Conservation (phyloP, 2,113 vertebrate species). For the Labeo catla region DNA sequence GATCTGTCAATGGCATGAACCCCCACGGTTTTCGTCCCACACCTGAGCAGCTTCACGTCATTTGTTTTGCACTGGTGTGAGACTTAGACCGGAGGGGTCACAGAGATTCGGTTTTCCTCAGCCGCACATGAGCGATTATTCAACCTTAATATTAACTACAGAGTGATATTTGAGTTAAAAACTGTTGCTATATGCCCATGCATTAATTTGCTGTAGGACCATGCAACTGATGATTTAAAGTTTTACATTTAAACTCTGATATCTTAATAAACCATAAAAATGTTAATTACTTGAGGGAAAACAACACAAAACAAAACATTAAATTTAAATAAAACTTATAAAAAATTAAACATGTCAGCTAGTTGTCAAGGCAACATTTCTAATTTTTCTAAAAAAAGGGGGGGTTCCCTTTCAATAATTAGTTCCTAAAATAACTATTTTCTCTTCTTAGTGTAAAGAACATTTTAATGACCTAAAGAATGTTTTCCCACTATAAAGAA, state of each 20-base stretch:
- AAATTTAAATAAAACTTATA: too few species aligned
- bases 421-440: too few species aligned
- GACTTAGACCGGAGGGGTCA: conserved; percentile 81
- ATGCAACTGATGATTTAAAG: background rate
- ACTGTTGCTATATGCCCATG: background rate
- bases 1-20: conserved; percentile 41
- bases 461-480: background rate
- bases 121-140: background rate
- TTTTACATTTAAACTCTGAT: too few species aligned
- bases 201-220: background rate
- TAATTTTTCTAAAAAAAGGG: too few species aligned
- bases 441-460: background rate
- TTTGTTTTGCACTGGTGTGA: conserved; percentile 87
- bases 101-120: conserved; percentile 24
- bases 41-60: conserved; percentile 81
- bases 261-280: too few species aligned
- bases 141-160: background rate
- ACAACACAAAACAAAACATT: too few species aligned
- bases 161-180: background rate
- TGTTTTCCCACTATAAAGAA: background rate
- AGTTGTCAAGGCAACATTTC: too few species aligned
- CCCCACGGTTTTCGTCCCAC: conserved; percentile 80
- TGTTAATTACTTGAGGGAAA: too few species aligned
- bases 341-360: too few species aligned
- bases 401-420: too few species aligned